Evolutionary conservation across 1,140 invertebrate species (phyloP), one percentile per base, ranked within the genome.

Genomic region (Procambarus clarkii): DNA sequence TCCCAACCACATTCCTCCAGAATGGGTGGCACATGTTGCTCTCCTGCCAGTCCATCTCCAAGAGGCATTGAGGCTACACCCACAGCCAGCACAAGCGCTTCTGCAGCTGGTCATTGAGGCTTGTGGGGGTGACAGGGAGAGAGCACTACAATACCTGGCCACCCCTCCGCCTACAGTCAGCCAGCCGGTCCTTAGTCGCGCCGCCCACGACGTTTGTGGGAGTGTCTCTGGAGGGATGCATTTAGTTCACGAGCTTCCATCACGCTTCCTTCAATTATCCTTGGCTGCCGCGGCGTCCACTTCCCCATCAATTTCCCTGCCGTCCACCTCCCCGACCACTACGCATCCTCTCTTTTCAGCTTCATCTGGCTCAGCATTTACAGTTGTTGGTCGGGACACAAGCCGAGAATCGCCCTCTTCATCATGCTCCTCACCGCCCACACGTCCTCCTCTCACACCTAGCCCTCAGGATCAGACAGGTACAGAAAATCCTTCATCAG

Each of bases 101-200:
- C 58, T 87, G 78, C 86, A 90, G 83, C 82, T 92, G 58, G 84
- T 90, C 21, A 77, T 81, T 13, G 90, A 88, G 86, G 89, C 91
- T 8, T 89, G 86, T 34, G 82, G 86, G 60, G 91, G 86, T 7
- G 82, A 88, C 50, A 64, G 82, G 24, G 88, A 83, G 8, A 64
- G 88, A 15, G 88, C 88, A n/a, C 81, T 90, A 4, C 81, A 83
- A 18, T 84, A 90, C 82, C 60, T 90, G 50, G 80, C 88, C 79
- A 76, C 88, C 3, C 88, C 88, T 1, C 88, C 88, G 0, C 88
- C 88, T 0, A 5, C 54, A 5, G 44, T 71, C 44, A 48, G 45
- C 21, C 82, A 45, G 54, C 80, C 88, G 46, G 81, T 83, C 48
- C 71, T 84, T 15, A 58, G 21, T 24, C 80, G 34, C 81, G 7